Evolutionary conservation across 2,797 vertebrate genomes (phyloP).

Genomic region (Halcyon chelicuti): DNA sequence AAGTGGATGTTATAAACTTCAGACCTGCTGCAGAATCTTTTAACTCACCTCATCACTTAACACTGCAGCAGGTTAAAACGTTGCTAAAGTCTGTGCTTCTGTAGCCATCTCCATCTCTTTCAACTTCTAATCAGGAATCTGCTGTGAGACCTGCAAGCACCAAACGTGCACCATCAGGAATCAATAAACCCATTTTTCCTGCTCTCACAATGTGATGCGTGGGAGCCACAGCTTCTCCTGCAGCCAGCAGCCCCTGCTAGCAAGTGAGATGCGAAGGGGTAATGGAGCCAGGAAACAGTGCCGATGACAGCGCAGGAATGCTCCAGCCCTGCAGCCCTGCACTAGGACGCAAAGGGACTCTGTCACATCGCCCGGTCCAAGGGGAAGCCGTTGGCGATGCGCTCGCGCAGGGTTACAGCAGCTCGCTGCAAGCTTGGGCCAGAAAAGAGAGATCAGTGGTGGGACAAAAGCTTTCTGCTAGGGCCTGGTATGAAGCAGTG

Average conservation of each 20-base stretch:
- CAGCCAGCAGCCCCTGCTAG: fast-evolving
- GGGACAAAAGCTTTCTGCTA: background rate
- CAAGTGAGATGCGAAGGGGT: fast-evolving
- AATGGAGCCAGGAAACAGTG: background rate
- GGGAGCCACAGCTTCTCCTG: background rate
- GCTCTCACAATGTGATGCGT: fast-evolving
- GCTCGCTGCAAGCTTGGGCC: background rate
- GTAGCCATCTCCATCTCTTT: background rate
- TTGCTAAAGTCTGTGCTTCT: background rate
- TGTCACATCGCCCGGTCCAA: background rate
- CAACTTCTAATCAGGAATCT: background rate
- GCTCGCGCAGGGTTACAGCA: background rate
- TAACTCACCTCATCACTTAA: background rate
- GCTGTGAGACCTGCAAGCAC: background rate
- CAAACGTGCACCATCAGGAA: background rate
- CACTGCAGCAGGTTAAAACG: background rate
- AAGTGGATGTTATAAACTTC: background rate
- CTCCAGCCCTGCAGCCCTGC: background rate
- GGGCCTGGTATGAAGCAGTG: background rate
- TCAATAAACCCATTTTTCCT: background rate
- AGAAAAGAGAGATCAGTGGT: background rate
- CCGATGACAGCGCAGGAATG: background rate
- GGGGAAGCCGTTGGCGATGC: background rate
- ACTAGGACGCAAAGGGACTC: background rate
- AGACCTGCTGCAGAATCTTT: background rate